Percentiles rank a stretch among this genome's conserved stretches.
Evolutionary conservation across 2,888 invertebrate genomes (phyloP).

Genomic region (Trypoxylon attenuatum): DNA sequence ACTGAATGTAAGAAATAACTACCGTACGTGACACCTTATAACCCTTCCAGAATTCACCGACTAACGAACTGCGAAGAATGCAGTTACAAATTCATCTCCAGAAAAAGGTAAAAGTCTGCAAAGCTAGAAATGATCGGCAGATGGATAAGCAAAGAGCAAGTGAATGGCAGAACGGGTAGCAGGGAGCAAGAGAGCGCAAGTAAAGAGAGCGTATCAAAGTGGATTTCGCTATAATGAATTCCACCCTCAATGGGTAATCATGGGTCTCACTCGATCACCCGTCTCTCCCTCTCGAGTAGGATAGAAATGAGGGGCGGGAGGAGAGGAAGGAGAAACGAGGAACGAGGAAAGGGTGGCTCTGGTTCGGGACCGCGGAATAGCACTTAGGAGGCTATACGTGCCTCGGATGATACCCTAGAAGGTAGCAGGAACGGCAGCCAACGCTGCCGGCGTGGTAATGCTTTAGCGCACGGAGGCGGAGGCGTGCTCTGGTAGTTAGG

Average conservation of each 20-base stretch:
- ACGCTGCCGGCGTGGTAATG: conserved; percentile 57
- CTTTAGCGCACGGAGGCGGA: conserved; percentile 60
- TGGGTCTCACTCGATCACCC: conserved; percentile 56
- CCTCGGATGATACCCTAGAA: conserved; percentile 65
- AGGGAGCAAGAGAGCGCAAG: conserved; percentile 2
- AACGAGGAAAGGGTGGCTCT: conserved; percentile 48
- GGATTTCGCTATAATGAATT: conserved; percentile 69
- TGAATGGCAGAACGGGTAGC: not conserved
- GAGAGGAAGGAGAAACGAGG: conserved; percentile 24
- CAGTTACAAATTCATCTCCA: no score
- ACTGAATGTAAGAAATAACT: no score
- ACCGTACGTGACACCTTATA: no score
- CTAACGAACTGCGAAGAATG: no score
- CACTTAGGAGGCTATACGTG: conserved; percentile 64
- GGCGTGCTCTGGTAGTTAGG: conserved; percentile 61
- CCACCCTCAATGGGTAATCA: conserved; percentile 71
- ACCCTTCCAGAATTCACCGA: no score
- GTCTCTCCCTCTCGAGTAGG: conserved; percentile 36
- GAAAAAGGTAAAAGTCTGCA: no score
- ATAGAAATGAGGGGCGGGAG: conserved; percentile 7
- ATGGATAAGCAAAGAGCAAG: no score
- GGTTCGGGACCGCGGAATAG: conserved; percentile 54
- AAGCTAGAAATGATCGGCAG: no score
- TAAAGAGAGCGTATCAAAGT: conserved; percentile 44
- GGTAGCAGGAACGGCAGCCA: conserved; percentile 60